Evolutionary conservation across 2,888 invertebrate genomes (phyloP).

Genomic region (Hirtodrosophila trivittata): DNA sequence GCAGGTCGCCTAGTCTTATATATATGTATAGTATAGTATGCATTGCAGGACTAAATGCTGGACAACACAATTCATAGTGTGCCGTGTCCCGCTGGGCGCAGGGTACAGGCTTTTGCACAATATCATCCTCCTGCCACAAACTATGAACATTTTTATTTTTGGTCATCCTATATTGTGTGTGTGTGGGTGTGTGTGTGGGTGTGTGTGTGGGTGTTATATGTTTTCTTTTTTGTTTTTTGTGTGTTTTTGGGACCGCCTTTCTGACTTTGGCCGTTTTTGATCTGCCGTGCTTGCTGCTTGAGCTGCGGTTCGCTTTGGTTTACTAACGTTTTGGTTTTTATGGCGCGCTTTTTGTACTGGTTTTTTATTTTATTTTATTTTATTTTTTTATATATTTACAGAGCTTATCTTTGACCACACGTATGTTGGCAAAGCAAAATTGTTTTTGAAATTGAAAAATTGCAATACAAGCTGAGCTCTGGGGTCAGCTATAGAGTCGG

Average conservation of each 20-base stretch:
- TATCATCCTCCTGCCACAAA: conserved; percentile 23
- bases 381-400: conserved; percentile 69
- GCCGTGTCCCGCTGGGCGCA: conserved; percentile 69
- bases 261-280: conserved; percentile 71
- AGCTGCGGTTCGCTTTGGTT: conserved; percentile 76
- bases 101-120: conserved; percentile 32
- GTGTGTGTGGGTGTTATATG: conserved; percentile 14
- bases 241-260: conserved; percentile 64
- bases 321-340: conserved; percentile 65
- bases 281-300: conserved; percentile 74
- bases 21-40: conserved; percentile 31
- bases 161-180: conserved; percentile 23
- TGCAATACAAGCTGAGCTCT: conserved; percentile 77
- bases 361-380: conserved; percentile 20
- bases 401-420: conserved; percentile 81
- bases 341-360: conserved; percentile 36
- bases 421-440: conserved; percentile 80
- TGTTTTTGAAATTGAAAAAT: conserved; percentile 82
- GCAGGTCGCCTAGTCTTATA: conserved; percentile 35
- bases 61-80: conserved; percentile 78
- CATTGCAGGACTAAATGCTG: conserved; percentile 71
- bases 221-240: conserved; percentile 3
- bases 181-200: conserved; percentile 5
- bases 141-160: conserved; percentile 56
- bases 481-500: conserved; percentile 58